phyloP scores from a whole-genome alignment of 2,888 invertebrate species.

The Penaeus monodon region DNA sequence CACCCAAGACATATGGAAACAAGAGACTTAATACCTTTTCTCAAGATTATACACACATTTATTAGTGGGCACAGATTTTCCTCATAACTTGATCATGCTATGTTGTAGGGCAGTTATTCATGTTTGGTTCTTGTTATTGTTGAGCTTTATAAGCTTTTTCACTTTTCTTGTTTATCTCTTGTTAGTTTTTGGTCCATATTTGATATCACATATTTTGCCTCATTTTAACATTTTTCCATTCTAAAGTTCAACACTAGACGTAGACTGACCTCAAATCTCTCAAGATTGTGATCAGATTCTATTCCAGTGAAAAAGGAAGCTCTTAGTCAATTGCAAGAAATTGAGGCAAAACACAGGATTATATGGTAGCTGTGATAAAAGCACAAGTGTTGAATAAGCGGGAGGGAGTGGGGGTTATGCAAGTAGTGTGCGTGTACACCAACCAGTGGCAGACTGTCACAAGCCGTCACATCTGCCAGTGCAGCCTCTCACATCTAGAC shows the following conservation, averaged over 20 bases:
- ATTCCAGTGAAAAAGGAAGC: too few species aligned
- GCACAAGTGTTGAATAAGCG: slow-evolving; percentile 29
- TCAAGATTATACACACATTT: too few species aligned
- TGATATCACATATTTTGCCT: too few species aligned
- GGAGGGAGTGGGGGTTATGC: slow-evolving; percentile 21
- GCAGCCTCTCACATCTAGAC: slow-evolving; percentile 1
- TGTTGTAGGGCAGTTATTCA: slow-evolving; percentile 3
- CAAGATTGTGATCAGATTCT: too few species aligned
- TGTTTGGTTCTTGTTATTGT: background rate
- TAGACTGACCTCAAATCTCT: too few species aligned
- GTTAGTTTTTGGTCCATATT: background rate
- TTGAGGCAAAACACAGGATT: background rate
- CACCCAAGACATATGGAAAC: too few species aligned
- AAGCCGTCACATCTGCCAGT: slow-evolving; percentile 27
- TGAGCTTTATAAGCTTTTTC: background rate
- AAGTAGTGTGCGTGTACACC: slow-evolving; percentile 56
- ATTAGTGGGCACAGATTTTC: too few species aligned
- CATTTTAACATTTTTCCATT: too few species aligned
- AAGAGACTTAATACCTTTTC: too few species aligned
- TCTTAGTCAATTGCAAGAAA: too few species aligned
- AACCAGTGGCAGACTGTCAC: slow-evolving; percentile 58
- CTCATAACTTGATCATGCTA: too few species aligned
- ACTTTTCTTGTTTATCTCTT: slow-evolving; percentile 7
- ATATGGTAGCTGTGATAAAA: slow-evolving; percentile 10
- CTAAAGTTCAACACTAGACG: too few species aligned